Evolutionary conservation across 2,113 vertebrate species (phyloP), one percentile per base, ranked within the genome.

Genomic region (Gallinago media): DNA sequence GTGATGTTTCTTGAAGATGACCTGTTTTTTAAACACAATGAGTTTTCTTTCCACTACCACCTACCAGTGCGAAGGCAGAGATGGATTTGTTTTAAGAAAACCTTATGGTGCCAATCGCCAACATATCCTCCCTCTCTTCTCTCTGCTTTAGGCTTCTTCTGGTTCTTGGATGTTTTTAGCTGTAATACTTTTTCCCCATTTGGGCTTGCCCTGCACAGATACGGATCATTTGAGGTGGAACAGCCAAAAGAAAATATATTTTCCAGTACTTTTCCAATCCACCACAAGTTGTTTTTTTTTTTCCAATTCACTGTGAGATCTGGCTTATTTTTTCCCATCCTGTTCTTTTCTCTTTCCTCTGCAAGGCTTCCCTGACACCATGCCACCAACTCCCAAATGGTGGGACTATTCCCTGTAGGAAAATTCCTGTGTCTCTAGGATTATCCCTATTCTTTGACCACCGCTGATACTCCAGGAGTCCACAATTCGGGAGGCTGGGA

Each of bases 21-120:
- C 91, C 94, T 92, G 89, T 4, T 96, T 97, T 92, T 94, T n/a
- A 93, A 95, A 74, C 63, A 86, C 52, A 31, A 26, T 38, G 65
- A 85, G 66, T 32, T 72, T 67, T 91, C 76, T 88, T 91, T 68
- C 70, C 21, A 12, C 56, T 78, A 61, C 26, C 74, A 79, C 80
- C 68, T 85, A 70, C 67, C 65, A 83, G 42, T 27, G 34, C 21
- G 80, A 88, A 68, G 63, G 27, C 12, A 86, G 67, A 89, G 50
- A 77, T 0, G 78, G 32, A 76, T 73, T 55, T 77, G 31, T 66
- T 82, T 50, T 61, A 52, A 58, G 49, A 50, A 84, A 88, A 67
- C 3, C 6, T 63, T 36, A 42, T 19, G 26, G 67, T 85, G 68
- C 68, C 77, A 56, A 11, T 56, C 26, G 46, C 44, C 5, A 3